Evolutionary conservation across 2,888 invertebrate genomes (phyloP).

Genomic region (Laspeyria flexula): DNA sequence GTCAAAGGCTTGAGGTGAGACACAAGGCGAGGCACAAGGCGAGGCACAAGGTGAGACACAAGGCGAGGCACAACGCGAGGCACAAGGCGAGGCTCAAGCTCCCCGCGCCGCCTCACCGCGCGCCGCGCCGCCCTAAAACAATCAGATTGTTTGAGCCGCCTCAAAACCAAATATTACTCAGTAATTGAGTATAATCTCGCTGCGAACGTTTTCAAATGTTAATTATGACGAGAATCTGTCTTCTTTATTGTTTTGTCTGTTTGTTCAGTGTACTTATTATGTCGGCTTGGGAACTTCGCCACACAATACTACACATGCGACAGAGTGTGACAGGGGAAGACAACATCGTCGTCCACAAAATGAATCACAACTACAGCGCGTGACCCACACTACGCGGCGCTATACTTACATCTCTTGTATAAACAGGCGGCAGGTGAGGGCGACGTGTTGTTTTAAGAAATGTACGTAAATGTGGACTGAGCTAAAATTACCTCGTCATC

Average conservation of each 20-base stretch:
- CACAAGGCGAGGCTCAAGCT: background rate
- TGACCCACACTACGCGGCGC: background rate
- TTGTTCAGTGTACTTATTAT: background rate
- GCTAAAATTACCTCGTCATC: background rate
- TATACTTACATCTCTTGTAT: slow-evolving; percentile 3
- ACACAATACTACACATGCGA: background rate
- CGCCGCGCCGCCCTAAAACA: slow-evolving; percentile 1
- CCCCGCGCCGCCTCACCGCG: too few relatives aligned
- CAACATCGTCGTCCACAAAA: slow-evolving; percentile 4
- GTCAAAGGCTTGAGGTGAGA: too few relatives aligned
- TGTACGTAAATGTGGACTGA: slow-evolving; percentile 7
- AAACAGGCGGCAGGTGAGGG: slow-evolving; percentile 4
- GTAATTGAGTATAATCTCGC: slow-evolving; percentile 24
- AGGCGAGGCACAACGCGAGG: too few relatives aligned
- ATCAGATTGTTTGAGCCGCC: slow-evolving; percentile 9
- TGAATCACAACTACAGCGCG: slow-evolving; percentile 16
- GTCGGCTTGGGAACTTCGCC: background rate
- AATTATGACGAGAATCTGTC: slow-evolving; percentile 16
- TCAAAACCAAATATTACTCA: slow-evolving; percentile 18
- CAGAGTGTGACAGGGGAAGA: background rate
- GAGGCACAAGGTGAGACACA: background rate
- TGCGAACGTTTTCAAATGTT: slow-evolving; percentile 26
- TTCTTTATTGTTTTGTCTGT: slow-evolving; percentile 13
- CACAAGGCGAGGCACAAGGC: too few relatives aligned
- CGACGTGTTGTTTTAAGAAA: slow-evolving; percentile 9